Conservation (phyloP, 2,888 invertebrate species). For the Idaea biselata region DNA sequence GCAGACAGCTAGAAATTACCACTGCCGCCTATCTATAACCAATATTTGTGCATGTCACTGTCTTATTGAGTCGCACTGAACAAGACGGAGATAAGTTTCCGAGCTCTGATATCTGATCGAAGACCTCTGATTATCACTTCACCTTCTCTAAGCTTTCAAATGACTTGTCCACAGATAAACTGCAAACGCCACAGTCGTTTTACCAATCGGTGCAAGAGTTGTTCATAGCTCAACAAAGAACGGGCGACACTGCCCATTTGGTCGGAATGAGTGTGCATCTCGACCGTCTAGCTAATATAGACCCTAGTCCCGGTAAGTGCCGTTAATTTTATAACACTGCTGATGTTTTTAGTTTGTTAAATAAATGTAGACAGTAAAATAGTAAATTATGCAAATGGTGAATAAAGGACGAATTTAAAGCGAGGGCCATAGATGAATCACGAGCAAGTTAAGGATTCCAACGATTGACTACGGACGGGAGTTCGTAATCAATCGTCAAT, state of each 20-base stretch:
- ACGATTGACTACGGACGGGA: no score
- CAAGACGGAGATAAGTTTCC: no score
- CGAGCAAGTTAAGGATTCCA: no score
- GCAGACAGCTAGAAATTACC: no score
- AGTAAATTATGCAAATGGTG: no score
- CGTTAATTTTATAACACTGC: not conserved
- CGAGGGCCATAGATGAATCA: no score
- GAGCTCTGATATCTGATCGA: no score
- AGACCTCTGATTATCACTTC: not conserved
- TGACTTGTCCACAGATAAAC: constrained; percentile 81
- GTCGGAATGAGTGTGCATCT: constrained; percentile 88
- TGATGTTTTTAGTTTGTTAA: not conserved
- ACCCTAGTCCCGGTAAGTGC: constrained; percentile 87
- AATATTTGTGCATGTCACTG: no score
- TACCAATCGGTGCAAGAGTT: constrained; percentile 94
- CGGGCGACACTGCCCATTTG: constrained; percentile 89
- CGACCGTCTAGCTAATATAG: constrained; percentile 92
- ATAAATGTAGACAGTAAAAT: not conserved
- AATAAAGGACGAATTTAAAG: no score
- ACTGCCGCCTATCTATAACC: no score
- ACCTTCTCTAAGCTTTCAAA: not conserved
- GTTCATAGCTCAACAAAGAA: constrained; percentile 93
- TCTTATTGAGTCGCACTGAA: no score
- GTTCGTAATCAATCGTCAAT: no score
- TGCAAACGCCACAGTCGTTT: constrained; percentile 96